Evolutionary conservation across 2,113 vertebrate genomes (phyloP).

Genomic region (Bambusicola thoracicus): DNA sequence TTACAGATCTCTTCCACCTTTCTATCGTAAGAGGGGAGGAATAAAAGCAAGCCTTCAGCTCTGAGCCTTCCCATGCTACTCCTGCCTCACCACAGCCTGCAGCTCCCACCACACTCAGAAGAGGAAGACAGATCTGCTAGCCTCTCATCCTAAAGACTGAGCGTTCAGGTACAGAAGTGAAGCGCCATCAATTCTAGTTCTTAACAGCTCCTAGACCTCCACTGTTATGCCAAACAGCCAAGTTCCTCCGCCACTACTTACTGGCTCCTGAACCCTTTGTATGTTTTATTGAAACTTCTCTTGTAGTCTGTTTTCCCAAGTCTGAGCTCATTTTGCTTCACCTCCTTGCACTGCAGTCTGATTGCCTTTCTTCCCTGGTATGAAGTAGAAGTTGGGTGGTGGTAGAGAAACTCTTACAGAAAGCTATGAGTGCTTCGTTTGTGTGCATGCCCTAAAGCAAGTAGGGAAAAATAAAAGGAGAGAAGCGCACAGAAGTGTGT

Average conservation of each 20-base stretch:
- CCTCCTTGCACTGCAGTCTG: accelerated
- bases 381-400: not conserved
- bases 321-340: not conserved
- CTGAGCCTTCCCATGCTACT: not conserved
- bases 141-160: not conserved
- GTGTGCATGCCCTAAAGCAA: not conserved
- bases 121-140: not conserved
- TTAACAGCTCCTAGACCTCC: not conserved
- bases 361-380: not conserved
- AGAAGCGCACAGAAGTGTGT: not conserved
- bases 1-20: not conserved
- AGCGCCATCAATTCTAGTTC: not conserved
- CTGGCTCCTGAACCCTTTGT: accelerated
- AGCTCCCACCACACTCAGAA: not conserved
- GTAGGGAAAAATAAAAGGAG: not conserved
- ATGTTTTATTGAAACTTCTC: not conserved
- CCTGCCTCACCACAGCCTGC: not conserved
- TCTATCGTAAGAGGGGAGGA: not conserved
- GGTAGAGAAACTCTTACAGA: not conserved
- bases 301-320: not conserved
- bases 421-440: not conserved
- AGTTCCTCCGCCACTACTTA: not conserved
- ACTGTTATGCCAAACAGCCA: not conserved
- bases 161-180: not conserved
- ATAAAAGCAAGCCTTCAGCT: not conserved